A percentile compares a stretch with the other conserved stretches of the same genome.
Conservation (phyloP, 2,888 invertebrate species). For the Aporophyla lueneburgensis region DNA sequence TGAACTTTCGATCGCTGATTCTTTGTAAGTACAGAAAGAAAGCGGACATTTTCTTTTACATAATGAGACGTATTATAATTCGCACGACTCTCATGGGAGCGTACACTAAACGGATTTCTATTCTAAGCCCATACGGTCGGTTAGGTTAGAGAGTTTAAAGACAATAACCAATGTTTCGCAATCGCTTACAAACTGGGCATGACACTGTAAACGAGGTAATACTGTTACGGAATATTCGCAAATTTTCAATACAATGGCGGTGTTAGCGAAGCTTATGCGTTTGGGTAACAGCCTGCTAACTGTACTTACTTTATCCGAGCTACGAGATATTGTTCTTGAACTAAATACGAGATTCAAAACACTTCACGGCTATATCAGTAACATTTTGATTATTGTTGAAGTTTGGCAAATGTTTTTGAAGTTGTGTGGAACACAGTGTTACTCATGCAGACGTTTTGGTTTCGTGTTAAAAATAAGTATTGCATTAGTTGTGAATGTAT, state of each 20-base stretch:
- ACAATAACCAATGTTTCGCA: slow-evolving; percentile 78
- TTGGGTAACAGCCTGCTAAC: slow-evolving; percentile 59
- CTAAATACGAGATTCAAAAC: slow-evolving; percentile 55
- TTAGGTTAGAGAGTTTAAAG: slow-evolving; percentile 75
- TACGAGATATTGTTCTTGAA: slow-evolving; percentile 62
- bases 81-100: slow-evolving; percentile 81
- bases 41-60: slow-evolving; percentile 83
- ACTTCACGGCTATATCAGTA: slow-evolving; percentile 43
- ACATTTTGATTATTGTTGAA: slow-evolving; percentile 37
- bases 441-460: slow-evolving; percentile 2
- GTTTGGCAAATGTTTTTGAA: slow-evolving; percentile 20
- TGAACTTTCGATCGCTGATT: slow-evolving; percentile 84
- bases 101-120: slow-evolving; percentile 73
- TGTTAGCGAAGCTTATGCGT: slow-evolving; percentile 53
- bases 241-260: slow-evolving; percentile 67
- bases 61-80: slow-evolving; percentile 86
- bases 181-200: slow-evolving; percentile 71
- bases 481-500: slow-evolving; percentile 30
- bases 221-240: slow-evolving; percentile 67
- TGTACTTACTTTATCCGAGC: slow-evolving; percentile 39
- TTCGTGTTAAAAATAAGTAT: slow-evolving; percentile 23
- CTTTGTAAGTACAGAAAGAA: slow-evolving; percentile 82
- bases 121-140: slow-evolving; percentile 67
- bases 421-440: slow-evolving; percentile 4
- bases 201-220: slow-evolving; percentile 69